Evolutionary conservation across 23 tunicate genomes (phyloP).

Genomic region (Ascidia mentula): DNA sequence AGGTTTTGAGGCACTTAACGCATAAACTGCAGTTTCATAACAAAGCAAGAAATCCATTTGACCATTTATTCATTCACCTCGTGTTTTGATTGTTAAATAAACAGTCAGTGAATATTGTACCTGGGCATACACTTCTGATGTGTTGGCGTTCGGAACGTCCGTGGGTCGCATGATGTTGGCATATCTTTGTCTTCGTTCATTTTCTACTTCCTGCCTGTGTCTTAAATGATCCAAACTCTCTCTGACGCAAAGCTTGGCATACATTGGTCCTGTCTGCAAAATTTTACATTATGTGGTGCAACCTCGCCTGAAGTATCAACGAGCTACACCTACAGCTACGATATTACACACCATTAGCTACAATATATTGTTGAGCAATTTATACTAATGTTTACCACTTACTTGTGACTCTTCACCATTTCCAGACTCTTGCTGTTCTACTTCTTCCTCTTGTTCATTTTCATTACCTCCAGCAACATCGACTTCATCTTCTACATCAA

Average conservation of each 20-base stretch:
- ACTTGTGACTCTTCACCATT: background rate
- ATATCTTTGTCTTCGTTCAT: conserved; percentile 44
- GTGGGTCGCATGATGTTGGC: conserved; percentile 26
- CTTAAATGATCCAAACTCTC: conserved; percentile 60
- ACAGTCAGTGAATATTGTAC: too few relatives aligned
- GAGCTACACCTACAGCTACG: too few relatives aligned
- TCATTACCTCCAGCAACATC: background rate
- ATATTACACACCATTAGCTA: too few relatives aligned
- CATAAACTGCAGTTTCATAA: too few relatives aligned
- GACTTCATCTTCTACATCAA: conserved; percentile 33
- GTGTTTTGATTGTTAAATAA: too few relatives aligned
- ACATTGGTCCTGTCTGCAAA: conserved; percentile 46
- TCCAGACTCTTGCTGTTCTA: too few relatives aligned
- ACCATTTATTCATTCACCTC: too few relatives aligned
- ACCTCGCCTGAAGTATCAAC: too few relatives aligned
- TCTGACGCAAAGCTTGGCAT: conserved; percentile 63
- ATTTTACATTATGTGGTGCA: background rate
- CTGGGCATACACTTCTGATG: conserved; percentile 58
- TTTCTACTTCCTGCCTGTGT: conserved; percentile 45
- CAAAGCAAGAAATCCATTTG: too few relatives aligned
- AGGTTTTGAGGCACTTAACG: too few relatives aligned
- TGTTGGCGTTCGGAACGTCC: background rate
- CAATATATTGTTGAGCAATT: too few relatives aligned
- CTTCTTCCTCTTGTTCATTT: background rate
- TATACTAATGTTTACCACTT: background rate